Conservation (phyloP, 1,140 invertebrate genomes). For the Drosophila oshimai region DNA sequence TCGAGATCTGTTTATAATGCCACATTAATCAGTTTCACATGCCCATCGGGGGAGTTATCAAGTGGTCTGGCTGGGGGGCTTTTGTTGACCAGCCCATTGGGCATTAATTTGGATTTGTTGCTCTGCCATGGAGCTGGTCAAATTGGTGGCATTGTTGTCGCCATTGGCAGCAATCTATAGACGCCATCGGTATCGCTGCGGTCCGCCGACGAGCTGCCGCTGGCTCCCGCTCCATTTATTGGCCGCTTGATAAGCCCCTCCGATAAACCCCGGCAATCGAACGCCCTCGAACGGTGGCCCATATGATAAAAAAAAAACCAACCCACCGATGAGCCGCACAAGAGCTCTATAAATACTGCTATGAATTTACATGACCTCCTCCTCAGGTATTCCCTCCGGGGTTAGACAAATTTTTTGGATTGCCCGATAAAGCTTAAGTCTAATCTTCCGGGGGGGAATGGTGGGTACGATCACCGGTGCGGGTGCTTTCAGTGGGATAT, state of each 20-base stretch:
- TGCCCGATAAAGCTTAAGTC: slow-evolving; percentile 35
- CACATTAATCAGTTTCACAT: slow-evolving; percentile 42
- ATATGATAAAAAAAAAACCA: slow-evolving; percentile 53
- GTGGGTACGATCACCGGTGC: background rate
- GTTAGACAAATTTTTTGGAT: slow-evolving; percentile 12
- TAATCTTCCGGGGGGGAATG: slow-evolving; percentile 32
- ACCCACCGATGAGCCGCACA: slow-evolving; percentile 16
- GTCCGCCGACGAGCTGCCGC: slow-evolving; percentile 47
- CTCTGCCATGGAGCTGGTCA: slow-evolving; percentile 48
- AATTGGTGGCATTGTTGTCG: slow-evolving; percentile 68
- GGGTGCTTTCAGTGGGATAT: slow-evolving; percentile 26
- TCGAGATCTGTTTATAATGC: slow-evolving; percentile 43
- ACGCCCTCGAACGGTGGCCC: slow-evolving; percentile 1
- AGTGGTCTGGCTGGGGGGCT: slow-evolving; percentile 24
- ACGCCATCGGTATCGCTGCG: slow-evolving; percentile 55
- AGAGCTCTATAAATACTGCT: slow-evolving; percentile 31
- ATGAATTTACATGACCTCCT: slow-evolving; percentile 37
- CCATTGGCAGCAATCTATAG: slow-evolving; percentile 73
- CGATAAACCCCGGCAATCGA: slow-evolving; percentile 47
- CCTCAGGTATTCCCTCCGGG: background rate
- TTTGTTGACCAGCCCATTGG: slow-evolving; percentile 72
- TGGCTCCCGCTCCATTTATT: slow-evolving; percentile 68
- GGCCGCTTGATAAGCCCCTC: slow-evolving; percentile 51
- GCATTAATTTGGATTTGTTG: slow-evolving; percentile 75
- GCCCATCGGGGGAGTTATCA: slow-evolving; percentile 30